These are phyloP conservation scores for Sebastes melanostomus DNA, from an alignment of 2,797 vertebrate species.

Conservation along the genomic window DNA sequence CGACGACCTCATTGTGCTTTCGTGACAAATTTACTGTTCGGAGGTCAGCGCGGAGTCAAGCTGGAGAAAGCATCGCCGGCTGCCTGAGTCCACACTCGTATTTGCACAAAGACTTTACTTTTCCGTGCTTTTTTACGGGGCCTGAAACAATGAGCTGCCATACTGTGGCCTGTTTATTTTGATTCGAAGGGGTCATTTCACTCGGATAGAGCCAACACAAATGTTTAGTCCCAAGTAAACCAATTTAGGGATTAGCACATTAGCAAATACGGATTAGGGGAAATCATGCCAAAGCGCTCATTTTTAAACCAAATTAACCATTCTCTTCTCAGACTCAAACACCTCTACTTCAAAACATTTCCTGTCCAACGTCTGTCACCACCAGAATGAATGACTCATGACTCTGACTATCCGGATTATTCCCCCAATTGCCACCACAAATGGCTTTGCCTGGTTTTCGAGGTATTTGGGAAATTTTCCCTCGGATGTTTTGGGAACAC, in stretches of 20 bases:
- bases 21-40: slow-evolving; percentile 50
- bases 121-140: slow-evolving; percentile 7
- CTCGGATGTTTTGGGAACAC: slow-evolving; percentile 53
- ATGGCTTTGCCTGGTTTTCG: slow-evolving; percentile 51
- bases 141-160: slow-evolving; percentile 16
- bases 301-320: slow-evolving; percentile 10
- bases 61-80: neutral
- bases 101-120: slow-evolving; percentile 25
- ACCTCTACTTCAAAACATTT: slow-evolving; percentile 30
- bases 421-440: slow-evolving; percentile 53
- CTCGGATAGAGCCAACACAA: slow-evolving; percentile 32
- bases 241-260: slow-evolving; percentile 27
- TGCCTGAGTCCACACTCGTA: slow-evolving; percentile 26
- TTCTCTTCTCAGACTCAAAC: neutral
- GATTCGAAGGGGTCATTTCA: slow-evolving; percentile 6
- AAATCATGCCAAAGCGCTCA: neutral
- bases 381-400: slow-evolving; percentile 50
- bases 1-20: slow-evolving; percentile 31
- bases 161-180: slow-evolving; percentile 39
- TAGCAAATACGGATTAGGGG: slow-evolving; percentile 12
- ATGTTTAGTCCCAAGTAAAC: slow-evolving; percentile 30
- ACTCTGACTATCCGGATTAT: slow-evolving; percentile 34
- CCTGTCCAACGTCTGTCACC: slow-evolving; percentile 41
- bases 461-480: slow-evolving; percentile 51
- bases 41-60: slow-evolving; percentile 42